A percentile compares a stretch with the other conserved stretches of the same genome.
Conservation (phyloP, 2,888 invertebrate species). For the Drosophila melanosoma region DNA sequence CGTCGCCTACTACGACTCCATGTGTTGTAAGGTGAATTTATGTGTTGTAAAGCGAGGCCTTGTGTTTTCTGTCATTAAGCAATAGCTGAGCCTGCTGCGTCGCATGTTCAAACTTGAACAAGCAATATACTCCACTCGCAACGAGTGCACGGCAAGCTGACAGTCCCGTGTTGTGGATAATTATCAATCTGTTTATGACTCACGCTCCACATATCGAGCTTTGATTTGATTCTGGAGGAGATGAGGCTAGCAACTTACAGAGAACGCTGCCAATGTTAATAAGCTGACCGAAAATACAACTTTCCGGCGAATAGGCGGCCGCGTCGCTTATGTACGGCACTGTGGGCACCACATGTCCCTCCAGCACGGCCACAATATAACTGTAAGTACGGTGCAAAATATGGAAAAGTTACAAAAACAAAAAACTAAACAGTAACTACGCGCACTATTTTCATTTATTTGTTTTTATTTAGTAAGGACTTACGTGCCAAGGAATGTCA, state of each 20-base stretch:
- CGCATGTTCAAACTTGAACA: too few relatives aligned
- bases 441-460: background rate
- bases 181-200: too few relatives aligned
- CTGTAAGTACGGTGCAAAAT: constrained; percentile 82
- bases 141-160: background rate
- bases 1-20: too few relatives aligned
- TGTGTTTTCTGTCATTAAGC: too few relatives aligned
- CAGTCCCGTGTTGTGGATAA: too few relatives aligned
- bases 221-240: background rate
- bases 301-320: constrained; percentile 90
- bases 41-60: too few relatives aligned
- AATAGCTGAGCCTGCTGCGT: too few relatives aligned
- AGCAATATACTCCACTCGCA: background rate
- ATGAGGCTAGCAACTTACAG: constrained; percentile 85
- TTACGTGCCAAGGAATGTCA: constrained; percentile 85
- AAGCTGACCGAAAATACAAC: constrained; percentile 91
- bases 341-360: constrained; percentile 88
- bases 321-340: constrained; percentile 92
- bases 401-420: constrained; percentile 7
- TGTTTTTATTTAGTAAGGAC: constrained; percentile 39
- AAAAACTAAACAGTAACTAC: constrained; percentile 2
- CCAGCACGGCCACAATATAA: constrained; percentile 88
- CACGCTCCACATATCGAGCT: too few relatives aligned
- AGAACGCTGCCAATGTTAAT: constrained; percentile 89
- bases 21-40: too few relatives aligned